Conservation (phyloP, 1,140 invertebrate genomes). For the Drosophila ambigua region DNA sequence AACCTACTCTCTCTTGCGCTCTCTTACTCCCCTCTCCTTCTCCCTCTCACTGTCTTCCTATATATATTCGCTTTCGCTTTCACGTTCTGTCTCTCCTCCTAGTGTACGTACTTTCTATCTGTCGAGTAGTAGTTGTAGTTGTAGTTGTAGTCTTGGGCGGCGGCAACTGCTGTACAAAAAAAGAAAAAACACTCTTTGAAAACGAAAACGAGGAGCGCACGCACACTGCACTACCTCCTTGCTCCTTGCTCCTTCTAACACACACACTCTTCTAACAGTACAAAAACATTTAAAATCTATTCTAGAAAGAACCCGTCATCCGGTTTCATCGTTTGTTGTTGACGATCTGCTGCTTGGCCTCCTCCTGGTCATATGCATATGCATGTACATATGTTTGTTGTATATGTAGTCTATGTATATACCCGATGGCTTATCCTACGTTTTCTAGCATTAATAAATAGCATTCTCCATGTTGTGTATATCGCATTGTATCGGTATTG, state of each 20-base stretch:
- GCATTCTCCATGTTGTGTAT: constrained; percentile 35
- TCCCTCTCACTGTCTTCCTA: constrained; percentile 30
- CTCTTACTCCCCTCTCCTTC: not conserved
- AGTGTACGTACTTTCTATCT: too few species aligned
- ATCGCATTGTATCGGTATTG: too few species aligned
- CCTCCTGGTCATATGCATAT: not conserved
- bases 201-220: constrained; percentile 34
- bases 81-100: constrained; percentile 10
- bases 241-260: not conserved
- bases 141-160: constrained; percentile 43
- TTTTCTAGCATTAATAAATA: constrained; percentile 66
- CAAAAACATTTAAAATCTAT: too few species aligned
- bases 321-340: constrained; percentile 1
- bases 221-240: not conserved
- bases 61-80: constrained; percentile 22
- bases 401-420: constrained; percentile 10
- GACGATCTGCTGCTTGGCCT: not conserved
- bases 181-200: constrained; percentile 22
- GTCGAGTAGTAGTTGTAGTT: too few species aligned
- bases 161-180: constrained; percentile 53
- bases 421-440: not conserved
- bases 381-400: not conserved
- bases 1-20: too few species aligned
- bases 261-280: not conserved
- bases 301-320: constrained; percentile 28